Evolutionary conservation across 2,888 invertebrate species (phyloP).

Genomic region (Andrena hattorfiana): DNA sequence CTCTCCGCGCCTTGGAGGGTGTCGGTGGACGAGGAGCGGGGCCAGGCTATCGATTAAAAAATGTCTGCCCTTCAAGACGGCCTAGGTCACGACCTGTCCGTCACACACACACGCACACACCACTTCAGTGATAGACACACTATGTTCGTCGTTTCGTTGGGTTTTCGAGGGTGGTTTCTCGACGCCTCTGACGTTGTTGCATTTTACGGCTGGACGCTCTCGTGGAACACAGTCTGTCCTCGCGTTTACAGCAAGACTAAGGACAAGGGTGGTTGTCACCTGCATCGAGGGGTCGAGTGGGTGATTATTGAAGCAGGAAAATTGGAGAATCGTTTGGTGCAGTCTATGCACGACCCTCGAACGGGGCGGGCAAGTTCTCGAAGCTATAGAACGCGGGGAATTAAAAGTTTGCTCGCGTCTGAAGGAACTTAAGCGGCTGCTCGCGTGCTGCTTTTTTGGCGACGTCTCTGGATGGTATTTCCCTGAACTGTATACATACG

Average conservation of each 20-base stretch:
- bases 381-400: not conserved
- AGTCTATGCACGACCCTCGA: not conserved
- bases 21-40: slow-evolving; percentile 71
- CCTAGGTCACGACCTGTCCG: slow-evolving; percentile 85
- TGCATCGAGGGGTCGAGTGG: no score
- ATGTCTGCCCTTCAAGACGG: slow-evolving; percentile 85
- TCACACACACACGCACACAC: slow-evolving; percentile 73
- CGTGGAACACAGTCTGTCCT: not conserved
- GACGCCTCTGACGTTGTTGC: not conserved
- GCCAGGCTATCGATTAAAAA: slow-evolving; percentile 84
- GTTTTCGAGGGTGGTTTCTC: slow-evolving; percentile 26
- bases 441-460: slow-evolving; percentile 21
- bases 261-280: no score
- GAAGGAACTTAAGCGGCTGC: slow-evolving; percentile 5
- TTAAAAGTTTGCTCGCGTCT: slow-evolving; percentile 14
- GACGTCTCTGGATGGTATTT: slow-evolving; percentile 14
- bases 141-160: slow-evolving; percentile 13
- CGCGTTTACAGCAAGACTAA: no score
- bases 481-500: not conserved
- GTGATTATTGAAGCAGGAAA: no score
- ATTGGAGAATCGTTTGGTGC: not conserved
- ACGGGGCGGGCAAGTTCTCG: not conserved
- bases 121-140: slow-evolving; percentile 36
- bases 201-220: not conserved
- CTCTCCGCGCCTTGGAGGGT: slow-evolving; percentile 67